Evolutionary conservation across 2,113 vertebrate species (phyloP).

Genomic region (Clupea harengus): DNA sequence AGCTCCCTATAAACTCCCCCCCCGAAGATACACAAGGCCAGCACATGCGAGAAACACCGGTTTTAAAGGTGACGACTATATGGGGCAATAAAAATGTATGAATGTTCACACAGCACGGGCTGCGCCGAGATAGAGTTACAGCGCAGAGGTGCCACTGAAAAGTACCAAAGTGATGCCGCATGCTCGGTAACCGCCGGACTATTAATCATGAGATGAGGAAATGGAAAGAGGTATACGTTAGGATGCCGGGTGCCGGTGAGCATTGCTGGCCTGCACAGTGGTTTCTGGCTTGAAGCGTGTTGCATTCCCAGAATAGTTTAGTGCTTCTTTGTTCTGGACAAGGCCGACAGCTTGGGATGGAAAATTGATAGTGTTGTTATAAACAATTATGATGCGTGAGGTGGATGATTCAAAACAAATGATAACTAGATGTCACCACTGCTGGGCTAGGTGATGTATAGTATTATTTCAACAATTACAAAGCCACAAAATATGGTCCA

Average conservation of each 20-base stretch:
- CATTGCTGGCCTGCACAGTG: background rate
- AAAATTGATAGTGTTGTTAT: background rate
- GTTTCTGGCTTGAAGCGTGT: background rate
- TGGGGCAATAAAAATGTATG: background rate
- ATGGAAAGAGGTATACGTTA: background rate
- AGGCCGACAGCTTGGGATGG: background rate
- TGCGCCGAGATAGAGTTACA: background rate
- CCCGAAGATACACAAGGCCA: background rate
- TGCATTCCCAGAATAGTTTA: background rate
- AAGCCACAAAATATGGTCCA: background rate
- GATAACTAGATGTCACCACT: background rate
- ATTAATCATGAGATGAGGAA: background rate
- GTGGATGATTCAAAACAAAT: constrained; percentile 2
- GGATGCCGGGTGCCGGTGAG: background rate
- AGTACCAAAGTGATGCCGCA: background rate
- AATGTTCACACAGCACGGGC: background rate
- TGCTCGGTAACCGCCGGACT: background rate
- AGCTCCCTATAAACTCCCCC: background rate
- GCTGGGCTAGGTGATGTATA: background rate
- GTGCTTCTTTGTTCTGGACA: background rate
- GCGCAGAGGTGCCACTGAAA: background rate
- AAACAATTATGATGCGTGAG: background rate
- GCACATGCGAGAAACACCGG: background rate
- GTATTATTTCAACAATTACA: background rate
- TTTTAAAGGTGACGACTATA: constrained; percentile 4